phyloP scores from a whole-genome alignment of 2,113 vertebrate species.

The Oostethus manadensis region DNA sequence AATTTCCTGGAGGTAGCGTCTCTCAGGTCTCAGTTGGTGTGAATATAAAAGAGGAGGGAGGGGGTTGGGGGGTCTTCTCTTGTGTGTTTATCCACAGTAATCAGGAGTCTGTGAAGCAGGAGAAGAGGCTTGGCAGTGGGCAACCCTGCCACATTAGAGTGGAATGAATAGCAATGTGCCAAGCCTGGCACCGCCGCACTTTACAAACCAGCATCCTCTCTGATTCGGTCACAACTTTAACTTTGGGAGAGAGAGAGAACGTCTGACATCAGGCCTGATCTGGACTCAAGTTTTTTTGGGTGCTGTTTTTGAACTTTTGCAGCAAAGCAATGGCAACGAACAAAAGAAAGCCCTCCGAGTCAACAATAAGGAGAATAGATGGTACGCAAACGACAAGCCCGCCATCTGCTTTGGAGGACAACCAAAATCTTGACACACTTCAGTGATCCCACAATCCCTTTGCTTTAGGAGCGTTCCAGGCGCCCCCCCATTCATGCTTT shows the following conservation, averaged over 20 bases:
- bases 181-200: conserved; percentile 56
- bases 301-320: conserved; percentile 73
- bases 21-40: conserved; percentile 64
- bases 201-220: conserved; percentile 62
- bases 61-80: conserved; percentile 43
- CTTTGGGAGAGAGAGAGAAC: conserved; percentile 20
- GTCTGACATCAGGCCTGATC: conserved; percentile 40
- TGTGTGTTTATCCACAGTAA: conserved; percentile 71
- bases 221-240: conserved; percentile 60
- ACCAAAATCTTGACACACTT: conserved; percentile 96
- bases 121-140: conserved; percentile 58
- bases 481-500: conserved; percentile 83
- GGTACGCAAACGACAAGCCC: conserved; percentile 81
- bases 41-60: conserved; percentile 39
- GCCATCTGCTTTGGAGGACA: conserved; percentile 99
- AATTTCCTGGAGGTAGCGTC: conserved; percentile 63
- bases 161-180: conserved; percentile 66
- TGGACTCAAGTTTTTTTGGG: conserved; percentile 48
- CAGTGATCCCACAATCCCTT: conserved; percentile 97
- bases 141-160: conserved; percentile 61
- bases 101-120: conserved; percentile 68
- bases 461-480: conserved; percentile 94
- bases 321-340: conserved; percentile 85
- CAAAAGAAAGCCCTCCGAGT: conserved; percentile 87
- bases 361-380: conserved; percentile 99